Evolutionary conservation across 2,113 vertebrate genomes (phyloP).

Genomic region (Jacana jacana): DNA sequence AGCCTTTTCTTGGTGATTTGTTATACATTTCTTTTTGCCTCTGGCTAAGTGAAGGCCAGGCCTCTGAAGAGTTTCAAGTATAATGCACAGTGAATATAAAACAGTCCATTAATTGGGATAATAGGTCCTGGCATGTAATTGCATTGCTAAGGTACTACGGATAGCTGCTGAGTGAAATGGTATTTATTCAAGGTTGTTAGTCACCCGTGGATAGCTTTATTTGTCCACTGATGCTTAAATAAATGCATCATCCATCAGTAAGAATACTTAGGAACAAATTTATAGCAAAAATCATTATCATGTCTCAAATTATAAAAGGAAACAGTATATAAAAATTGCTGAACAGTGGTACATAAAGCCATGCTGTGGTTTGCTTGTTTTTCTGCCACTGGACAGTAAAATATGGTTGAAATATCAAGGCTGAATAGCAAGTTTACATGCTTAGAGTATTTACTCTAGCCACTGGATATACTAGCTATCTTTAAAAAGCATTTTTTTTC

Average conservation of each 20-base stretch:
- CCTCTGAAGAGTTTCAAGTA: constrained; percentile 77
- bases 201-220: constrained; percentile 86
- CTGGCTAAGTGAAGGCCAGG: constrained; percentile 71
- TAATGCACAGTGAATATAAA: constrained; percentile 84
- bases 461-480: background rate
- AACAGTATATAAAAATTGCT: constrained; percentile 79
- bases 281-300: constrained; percentile 78
- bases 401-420: constrained; percentile 1
- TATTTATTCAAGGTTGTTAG: constrained; percentile 87
- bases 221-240: constrained; percentile 81
- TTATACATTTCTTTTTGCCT: constrained; percentile 75
- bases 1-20: constrained; percentile 75
- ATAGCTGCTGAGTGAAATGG: constrained; percentile 76
- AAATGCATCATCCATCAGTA: constrained; percentile 74
- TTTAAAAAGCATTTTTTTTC: background rate
- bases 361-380: constrained; percentile 34
- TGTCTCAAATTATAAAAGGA: constrained; percentile 77
- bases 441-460: background rate
- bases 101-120: constrained; percentile 90
- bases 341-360: constrained; percentile 63
- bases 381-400: constrained; percentile 46
- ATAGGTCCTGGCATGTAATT: constrained; percentile 87
- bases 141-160: constrained; percentile 82
- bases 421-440: background rate
- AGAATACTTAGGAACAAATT: constrained; percentile 77